A percentile compares a stretch with the other conserved stretches of the same genome.
These are phyloP conservation scores for Cryptocephalus moraei DNA, from an alignment of 2,888 invertebrate genomes.

Conservation along the genomic window DNA sequence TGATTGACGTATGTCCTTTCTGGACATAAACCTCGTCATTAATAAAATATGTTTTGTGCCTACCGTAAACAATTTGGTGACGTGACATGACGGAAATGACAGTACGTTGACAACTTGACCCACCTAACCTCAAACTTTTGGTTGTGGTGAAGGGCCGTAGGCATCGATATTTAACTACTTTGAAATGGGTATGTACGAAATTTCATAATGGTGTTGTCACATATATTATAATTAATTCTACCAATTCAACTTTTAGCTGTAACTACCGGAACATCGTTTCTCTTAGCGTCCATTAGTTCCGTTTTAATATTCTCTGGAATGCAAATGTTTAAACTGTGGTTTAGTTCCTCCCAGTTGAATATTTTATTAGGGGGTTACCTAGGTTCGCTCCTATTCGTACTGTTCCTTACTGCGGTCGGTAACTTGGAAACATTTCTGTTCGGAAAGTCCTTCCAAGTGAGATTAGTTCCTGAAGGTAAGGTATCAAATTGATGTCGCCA, in stretches of 20 bases:
- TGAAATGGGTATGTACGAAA: too few species aligned
- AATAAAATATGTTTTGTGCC: too few species aligned
- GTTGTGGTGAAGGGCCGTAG: too few species aligned
- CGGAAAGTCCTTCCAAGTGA: constrained; percentile 81
- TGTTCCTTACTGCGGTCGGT: constrained; percentile 77
- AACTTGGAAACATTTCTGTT: constrained; percentile 79
- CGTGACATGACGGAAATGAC: too few species aligned
- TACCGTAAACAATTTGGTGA: too few species aligned
- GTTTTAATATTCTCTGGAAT: constrained; percentile 82
- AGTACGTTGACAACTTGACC: too few species aligned
- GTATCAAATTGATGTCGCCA: background rate
- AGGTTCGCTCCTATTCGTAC: constrained; percentile 76
- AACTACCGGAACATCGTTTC: constrained; percentile 63
- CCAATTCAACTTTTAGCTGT: constrained; percentile 46
- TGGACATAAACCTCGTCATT: too few species aligned
- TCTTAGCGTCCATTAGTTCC: constrained; percentile 69
- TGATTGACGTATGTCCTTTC: too few species aligned
- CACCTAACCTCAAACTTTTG: too few species aligned
- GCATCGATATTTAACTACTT: too few species aligned
- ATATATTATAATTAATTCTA: background rate
- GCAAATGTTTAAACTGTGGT: constrained; percentile 80
- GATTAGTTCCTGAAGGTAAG: constrained; percentile 65
- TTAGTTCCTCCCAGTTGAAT: constrained; percentile 69
- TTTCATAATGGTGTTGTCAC: too few species aligned
- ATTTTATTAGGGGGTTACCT: constrained; percentile 84